A percentile compares a stretch with the other conserved stretches of the same genome.
phyloP scores from a whole-genome alignment of 2,113 vertebrate species.

The Hyaena hyaena region DNA sequence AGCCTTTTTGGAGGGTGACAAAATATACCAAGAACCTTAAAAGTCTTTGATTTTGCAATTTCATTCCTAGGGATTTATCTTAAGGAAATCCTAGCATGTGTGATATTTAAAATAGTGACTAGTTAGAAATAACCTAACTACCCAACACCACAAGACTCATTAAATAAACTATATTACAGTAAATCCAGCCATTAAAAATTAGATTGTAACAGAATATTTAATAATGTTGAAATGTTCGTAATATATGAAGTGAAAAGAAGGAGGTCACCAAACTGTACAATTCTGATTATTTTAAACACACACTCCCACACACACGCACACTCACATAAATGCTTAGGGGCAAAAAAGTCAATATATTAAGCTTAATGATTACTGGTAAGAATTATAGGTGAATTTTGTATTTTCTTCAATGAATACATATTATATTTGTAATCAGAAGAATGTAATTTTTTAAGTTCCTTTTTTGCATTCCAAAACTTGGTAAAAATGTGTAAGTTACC shows the following conservation, averaged over 20 bases:
- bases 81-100: not conserved
- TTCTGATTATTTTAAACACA: constrained; percentile 4
- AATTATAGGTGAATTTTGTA: not conserved
- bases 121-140: not conserved
- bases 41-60: not conserved
- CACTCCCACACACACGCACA: not conserved
- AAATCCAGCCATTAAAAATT: not conserved
- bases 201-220: not conserved
- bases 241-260: constrained; percentile 4
- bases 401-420: not conserved
- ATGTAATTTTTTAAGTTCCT: not conserved
- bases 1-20: not conserved
- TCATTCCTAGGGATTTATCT: not conserved
- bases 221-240: not conserved
- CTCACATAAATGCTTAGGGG: not conserved
- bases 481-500: not conserved
- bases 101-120: not conserved
- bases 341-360: not conserved
- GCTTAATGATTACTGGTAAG: not conserved
- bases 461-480: not conserved
- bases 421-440: not conserved
- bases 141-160: not conserved
- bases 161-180: not conserved
- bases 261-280: not conserved
- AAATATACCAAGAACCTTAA: not conserved